Evolutionary conservation across 2,888 invertebrate genomes (phyloP), one percentile per base, ranked within the genome.

Genomic region (Anorthoa munda): DNA sequence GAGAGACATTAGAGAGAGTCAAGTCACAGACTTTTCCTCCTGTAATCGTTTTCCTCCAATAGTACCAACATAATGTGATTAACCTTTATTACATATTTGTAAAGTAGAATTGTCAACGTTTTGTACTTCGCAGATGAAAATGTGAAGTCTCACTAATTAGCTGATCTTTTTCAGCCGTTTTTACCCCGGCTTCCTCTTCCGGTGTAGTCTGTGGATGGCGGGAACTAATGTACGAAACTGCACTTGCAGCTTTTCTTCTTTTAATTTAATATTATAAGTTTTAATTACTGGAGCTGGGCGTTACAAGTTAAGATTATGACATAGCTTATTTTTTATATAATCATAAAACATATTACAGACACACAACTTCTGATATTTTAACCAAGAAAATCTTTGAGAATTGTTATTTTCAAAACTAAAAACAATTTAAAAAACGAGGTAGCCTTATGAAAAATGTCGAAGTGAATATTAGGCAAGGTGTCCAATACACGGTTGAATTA

Each of bases 111-210:
- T 48, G 12, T 15, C 39, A 26, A 61, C 15, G n/a, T 69, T 69
- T 70, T 59, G 26, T 81, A 70, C 21, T 55, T 15, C 23, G 1
- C 58, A 70, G 61, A 74, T 63, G 51, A 71, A 67, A 68, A 71
- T 68, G 45, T 66, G 18, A 55, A 73, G 60, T 45, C 65, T 56
- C 55, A 63, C 71, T 81, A 81, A 81, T 81, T 81, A 77, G 71
- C 71, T 58, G 56, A 55, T 74, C 46, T 78, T 78, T 71, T 66
- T 71, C 55, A 73, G 46, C 51, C 4, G 39, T 51, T 66, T 71
- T 81, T 61, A 15, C 71, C 51, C 53, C 21, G 12, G n/a, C 61
- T 68, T 77, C 78, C 78, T 26, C 18, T 59, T 66, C 81, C 73
- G 58, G 56, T 39, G 72, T 46, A 73, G 59, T 58, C 65, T 70